Evolutionary conservation across 1,140 invertebrate species (phyloP).

Genomic region (Anastrepha ludens): DNA sequence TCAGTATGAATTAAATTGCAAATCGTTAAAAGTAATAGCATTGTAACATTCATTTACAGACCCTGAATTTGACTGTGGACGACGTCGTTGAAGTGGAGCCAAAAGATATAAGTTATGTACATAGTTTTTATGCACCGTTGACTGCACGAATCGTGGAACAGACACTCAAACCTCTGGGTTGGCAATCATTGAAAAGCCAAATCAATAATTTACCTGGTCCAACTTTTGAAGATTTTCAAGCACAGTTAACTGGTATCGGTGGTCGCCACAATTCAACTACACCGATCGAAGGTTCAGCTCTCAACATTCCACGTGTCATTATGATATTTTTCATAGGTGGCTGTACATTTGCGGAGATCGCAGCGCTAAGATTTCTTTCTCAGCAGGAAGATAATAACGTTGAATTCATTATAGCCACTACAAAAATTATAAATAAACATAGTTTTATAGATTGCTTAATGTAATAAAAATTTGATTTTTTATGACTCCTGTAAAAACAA

Average conservation of each 20-base stretch:
- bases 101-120: conserved; percentile 94
- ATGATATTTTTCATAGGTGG: conserved; percentile 97
- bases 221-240: conserved; percentile 78
- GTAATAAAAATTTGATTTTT: conserved; percentile 25
- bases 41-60: conserved; percentile 72
- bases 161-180: conserved; percentile 83
- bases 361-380: conserved; percentile 92
- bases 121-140: conserved; percentile 95
- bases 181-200: conserved; percentile 78
- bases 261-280: conserved; percentile 76
- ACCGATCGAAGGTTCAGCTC: conserved; percentile 80
- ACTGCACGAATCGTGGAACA: conserved; percentile 91
- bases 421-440: conserved; percentile 93
- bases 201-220: conserved; percentile 78
- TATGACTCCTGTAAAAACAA: too few species aligned
- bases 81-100: conserved; percentile 89
- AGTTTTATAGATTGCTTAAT: conserved; percentile 80
- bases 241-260: conserved; percentile 75
- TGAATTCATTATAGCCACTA: conserved; percentile 94
- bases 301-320: conserved; percentile 85
- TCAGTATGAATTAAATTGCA: conserved; percentile 59
- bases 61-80: conserved; percentile 88
- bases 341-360: conserved; percentile 96
- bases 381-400: conserved; percentile 94
- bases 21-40: background rate